A percentile compares a stretch with the other conserved stretches of the same genome.
These are phyloP conservation scores for Amblyopsis rosae DNA, from an alignment of 2,113 vertebrate species.

Conservation along the genomic window DNA sequence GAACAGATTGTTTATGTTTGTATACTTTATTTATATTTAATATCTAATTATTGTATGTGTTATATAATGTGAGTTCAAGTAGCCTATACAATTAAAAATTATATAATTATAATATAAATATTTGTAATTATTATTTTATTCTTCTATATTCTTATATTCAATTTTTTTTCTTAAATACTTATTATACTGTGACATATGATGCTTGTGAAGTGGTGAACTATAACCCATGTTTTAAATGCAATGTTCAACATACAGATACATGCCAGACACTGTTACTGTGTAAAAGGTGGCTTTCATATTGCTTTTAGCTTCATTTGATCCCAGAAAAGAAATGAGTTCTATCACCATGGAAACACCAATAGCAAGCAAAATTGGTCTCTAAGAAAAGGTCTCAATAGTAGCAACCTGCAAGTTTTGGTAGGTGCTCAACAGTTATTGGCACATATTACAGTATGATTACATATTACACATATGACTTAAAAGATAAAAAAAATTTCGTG, in stretches of 20 bases:
- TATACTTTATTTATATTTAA: constrained; percentile 5
- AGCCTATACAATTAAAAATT: not conserved
- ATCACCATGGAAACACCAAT: constrained; percentile 63
- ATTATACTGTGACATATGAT: not conserved
- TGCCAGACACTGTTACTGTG: constrained; percentile 13
- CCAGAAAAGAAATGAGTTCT: constrained; percentile 48
- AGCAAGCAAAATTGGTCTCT: constrained; percentile 18
- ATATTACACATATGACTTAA: constrained; percentile 28
- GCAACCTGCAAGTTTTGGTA: constrained; percentile 38
- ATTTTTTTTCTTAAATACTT: too few relatives aligned
- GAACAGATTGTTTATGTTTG: constrained; percentile 11
- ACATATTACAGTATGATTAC: constrained; percentile 20
- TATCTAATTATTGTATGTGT: constrained; percentile 4
- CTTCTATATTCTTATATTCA: too few relatives aligned
- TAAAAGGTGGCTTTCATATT: constrained; percentile 33
- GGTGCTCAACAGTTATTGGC: constrained; percentile 33
- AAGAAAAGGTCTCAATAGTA: constrained; percentile 28
- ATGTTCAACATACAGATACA: too few relatives aligned
- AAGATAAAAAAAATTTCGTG: constrained; percentile 37
- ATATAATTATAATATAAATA: not conserved
- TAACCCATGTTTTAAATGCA: too few relatives aligned
- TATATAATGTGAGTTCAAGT: constrained; percentile 3
- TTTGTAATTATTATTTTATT: too few relatives aligned
- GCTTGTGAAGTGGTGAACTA: too few relatives aligned
- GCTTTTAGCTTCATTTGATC: constrained; percentile 53